Evolutionary conservation across 2,113 vertebrate genomes (phyloP).

Genomic region (Tetraodon nigroviridis): DNA sequence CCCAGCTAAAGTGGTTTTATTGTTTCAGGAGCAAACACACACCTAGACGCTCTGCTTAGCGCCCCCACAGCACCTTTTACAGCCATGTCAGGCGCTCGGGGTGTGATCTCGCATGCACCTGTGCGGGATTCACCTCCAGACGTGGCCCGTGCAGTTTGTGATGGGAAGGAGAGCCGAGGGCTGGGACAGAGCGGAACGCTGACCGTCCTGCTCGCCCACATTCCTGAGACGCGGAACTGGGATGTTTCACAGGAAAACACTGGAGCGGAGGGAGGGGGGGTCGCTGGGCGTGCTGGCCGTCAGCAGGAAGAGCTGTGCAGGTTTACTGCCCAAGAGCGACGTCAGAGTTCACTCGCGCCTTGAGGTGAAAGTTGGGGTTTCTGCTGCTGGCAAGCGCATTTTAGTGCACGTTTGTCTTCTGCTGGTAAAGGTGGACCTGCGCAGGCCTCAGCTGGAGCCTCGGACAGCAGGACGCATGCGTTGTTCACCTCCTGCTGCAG

Average conservation of each 20-base stretch:
- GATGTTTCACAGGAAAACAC: constrained; percentile 20
- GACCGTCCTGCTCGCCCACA: constrained; percentile 25
- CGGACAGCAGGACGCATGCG: no score
- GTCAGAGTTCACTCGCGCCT: background rate
- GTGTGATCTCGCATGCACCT: constrained; percentile 3
- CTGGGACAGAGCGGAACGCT: constrained; percentile 30
- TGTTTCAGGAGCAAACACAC: constrained; percentile 4
- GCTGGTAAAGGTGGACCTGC: no score
- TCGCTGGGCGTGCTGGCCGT: background rate
- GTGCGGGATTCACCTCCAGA: constrained; percentile 7
- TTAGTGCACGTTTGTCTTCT: no score
- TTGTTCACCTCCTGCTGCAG: no score
- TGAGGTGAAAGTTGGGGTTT: no score
- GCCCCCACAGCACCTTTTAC: constrained; percentile 26
- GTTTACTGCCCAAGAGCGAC: background rate
- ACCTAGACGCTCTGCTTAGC: background rate
- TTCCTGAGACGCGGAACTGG: constrained; percentile 20
- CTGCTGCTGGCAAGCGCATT: no score
- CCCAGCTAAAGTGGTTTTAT: background rate
- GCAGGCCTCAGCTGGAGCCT: no score
- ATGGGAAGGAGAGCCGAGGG: constrained; percentile 27
- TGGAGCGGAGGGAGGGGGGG: background rate
- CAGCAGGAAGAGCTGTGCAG: background rate
- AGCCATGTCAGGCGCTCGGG: constrained; percentile 10
- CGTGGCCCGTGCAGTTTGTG: no score